Percentiles rank a stretch among this genome's conserved stretches.
Evolutionary conservation across 2,113 vertebrate genomes (phyloP).

Genomic region (Marcusenius ussheri): DNA sequence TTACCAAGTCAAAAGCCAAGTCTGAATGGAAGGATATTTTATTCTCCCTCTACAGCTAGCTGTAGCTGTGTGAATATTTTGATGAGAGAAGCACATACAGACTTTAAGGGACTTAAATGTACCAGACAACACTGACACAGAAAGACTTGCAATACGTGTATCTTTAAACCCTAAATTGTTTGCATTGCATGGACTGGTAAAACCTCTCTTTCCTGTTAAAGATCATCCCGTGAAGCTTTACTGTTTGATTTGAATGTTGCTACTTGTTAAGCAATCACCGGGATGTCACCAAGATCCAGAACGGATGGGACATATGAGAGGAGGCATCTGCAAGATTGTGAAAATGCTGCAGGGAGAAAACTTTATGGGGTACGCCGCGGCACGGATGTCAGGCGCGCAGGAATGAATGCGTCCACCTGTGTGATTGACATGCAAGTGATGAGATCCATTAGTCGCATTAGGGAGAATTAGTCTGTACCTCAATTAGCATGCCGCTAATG

Average conservation of each 20-base stretch:
- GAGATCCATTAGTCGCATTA: neutral
- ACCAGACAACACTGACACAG: neutral
- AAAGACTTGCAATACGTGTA: neutral
- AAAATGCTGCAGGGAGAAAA: neutral
- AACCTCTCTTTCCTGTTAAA: neutral
- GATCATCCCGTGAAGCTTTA: neutral
- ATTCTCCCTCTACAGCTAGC: neutral
- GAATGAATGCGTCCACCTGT: neutral
- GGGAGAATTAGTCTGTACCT: neutral
- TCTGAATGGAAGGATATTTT: neutral
- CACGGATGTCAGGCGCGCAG: no score
- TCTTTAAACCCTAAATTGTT: neutral
- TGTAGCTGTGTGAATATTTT: neutral
- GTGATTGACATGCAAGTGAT: neutral
- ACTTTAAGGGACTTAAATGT: neutral
- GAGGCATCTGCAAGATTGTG: neutral
- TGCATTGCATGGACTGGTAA: neutral
- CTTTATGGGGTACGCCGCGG: neutral
- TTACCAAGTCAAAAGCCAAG: neutral
- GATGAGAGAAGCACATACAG: neutral
- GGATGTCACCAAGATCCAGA: neutral
- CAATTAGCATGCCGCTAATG: conserved; percentile 20
- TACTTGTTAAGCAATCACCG: neutral
- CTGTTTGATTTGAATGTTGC: neutral
- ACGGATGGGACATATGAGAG: neutral